phyloP scores from a whole-genome alignment of 2,797 vertebrate genomes.

The Syncerus caffer region DNA sequence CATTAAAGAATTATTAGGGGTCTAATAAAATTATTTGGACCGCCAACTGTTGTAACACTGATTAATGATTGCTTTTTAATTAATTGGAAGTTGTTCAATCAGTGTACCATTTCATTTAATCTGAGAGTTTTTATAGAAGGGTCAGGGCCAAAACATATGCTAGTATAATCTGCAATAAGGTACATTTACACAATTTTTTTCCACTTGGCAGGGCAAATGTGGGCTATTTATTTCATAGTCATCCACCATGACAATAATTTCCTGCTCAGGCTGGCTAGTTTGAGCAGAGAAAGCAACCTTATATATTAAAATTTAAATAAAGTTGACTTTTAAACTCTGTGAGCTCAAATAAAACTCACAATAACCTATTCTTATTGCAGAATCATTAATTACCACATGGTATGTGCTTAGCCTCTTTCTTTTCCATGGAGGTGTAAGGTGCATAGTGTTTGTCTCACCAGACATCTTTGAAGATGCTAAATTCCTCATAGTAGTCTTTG shows the following conservation, averaged over 20 bases:
- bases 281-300: neutral
- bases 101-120: slow-evolving; percentile 22
- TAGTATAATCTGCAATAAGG: neutral
- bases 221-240: neutral
- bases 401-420: neutral
- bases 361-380: neutral
- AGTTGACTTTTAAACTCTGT: slow-evolving; percentile 11
- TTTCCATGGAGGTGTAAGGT: neutral
- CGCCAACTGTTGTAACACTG: neutral
- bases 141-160: neutral
- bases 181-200: neutral
- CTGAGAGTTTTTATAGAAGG: slow-evolving; percentile 9
- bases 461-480: neutral
- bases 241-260: neutral
- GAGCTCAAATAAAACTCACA: neutral
- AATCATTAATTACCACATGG: neutral
- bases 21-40: slow-evolving; percentile 46
- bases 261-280: neutral
- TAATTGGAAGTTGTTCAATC: slow-evolving; percentile 56
- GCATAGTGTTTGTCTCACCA: neutral
- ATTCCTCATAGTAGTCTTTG: neutral
- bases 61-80: slow-evolving; percentile 62
- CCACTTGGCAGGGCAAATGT: neutral
- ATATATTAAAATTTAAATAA: slow-evolving; percentile 11
- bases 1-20: slow-evolving; percentile 25